Conservation (phyloP, 2,888 invertebrate genomes). For the Drosophila emarginata region DNA sequence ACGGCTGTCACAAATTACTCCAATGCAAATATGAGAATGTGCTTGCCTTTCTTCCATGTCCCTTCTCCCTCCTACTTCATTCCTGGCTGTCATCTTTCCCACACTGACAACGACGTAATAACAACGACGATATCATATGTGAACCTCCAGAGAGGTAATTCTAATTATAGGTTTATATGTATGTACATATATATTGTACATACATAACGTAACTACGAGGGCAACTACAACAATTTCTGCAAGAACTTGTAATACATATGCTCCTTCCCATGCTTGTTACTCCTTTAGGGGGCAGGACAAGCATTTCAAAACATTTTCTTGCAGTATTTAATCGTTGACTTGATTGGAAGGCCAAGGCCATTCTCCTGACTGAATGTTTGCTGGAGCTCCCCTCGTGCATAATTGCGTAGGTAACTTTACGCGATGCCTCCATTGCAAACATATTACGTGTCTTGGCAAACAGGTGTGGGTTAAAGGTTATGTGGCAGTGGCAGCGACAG, state of each 20-base stretch:
- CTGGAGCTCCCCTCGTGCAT: not conserved
- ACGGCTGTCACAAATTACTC: constrained; percentile 47
- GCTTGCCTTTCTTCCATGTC: constrained; percentile 30
- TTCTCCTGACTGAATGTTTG: not conserved
- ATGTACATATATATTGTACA: not conserved
- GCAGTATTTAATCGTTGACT: no score
- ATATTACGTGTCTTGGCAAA: constrained; percentile 35
- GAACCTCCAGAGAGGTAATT: constrained; percentile 50
- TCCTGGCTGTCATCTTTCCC: not conserved
- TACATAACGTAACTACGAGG: constrained; percentile 14
- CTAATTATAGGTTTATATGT: constrained; percentile 50
- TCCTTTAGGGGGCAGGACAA: no score
- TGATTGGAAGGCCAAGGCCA: not conserved
- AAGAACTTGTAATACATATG: not conserved
- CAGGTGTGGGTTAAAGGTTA: constrained; percentile 46
- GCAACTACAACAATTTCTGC: not conserved
- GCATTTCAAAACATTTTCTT: no score
- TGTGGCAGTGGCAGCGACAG: constrained; percentile 35
- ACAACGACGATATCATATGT: constrained; percentile 23
- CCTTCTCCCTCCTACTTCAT: not conserved
- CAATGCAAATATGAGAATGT: constrained; percentile 53
- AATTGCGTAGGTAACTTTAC: not conserved
- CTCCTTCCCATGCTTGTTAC: no score
- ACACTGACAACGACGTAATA: not conserved
- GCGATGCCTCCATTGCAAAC: constrained; percentile 14